Evolutionary conservation across 2,888 invertebrate species (phyloP).

Genomic region (Agrotis segetum): DNA sequence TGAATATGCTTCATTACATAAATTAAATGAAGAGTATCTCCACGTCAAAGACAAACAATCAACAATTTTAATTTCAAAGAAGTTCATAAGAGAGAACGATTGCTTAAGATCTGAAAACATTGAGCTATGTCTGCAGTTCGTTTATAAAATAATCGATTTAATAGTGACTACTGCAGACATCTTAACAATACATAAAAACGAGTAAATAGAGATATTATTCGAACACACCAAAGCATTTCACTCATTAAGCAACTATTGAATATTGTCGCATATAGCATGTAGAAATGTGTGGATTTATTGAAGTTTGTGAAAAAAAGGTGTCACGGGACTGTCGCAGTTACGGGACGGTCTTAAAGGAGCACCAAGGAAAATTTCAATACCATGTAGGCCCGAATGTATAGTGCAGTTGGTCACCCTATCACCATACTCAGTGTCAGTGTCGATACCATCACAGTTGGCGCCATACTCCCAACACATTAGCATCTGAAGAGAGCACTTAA

Average conservation of each 20-base stretch:
- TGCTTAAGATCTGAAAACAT: neutral
- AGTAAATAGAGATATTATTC: neutral
- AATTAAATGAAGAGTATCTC: neutral
- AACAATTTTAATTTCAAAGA: neutral
- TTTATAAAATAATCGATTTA: too few relatives aligned
- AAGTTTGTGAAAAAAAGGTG: too few relatives aligned
- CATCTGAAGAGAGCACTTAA: conserved; percentile 82
- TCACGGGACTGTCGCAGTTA: too few relatives aligned
- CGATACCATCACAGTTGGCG: conserved; percentile 82
- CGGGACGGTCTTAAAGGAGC: too few relatives aligned
- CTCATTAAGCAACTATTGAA: neutral
- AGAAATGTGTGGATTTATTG: too few relatives aligned
- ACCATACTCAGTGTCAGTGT: conserved; percentile 53
- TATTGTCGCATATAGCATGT: too few relatives aligned
- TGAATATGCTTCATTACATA: neutral
- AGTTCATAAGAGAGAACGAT: neutral
- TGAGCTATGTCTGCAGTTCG: neutral
- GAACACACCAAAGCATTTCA: neutral
- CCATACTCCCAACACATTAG: conserved; percentile 80
- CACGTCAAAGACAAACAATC: neutral
- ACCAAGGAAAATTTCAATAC: neutral
- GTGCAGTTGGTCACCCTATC: conserved; percentile 51
- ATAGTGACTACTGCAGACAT: neutral
- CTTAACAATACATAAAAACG: neutral
- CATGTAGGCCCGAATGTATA: neutral